Base-by-base conservation (phyloP, 2,797 vertebrate genomes). In the Merluccius polli region DNA sequence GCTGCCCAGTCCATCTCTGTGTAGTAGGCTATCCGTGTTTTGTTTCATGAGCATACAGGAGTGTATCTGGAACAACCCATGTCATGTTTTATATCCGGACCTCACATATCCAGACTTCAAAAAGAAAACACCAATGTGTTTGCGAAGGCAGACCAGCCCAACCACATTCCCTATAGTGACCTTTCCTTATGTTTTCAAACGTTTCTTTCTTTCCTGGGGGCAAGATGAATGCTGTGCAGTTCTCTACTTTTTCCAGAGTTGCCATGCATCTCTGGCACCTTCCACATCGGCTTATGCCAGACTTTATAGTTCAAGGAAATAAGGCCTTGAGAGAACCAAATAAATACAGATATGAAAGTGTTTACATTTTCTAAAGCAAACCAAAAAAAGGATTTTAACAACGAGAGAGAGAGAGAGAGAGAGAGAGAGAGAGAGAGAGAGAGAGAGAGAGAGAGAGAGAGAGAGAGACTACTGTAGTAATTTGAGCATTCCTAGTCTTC, bases 61-160 rank as follows among this genome's bases (percentile, higher is more conserved):
- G 72, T 63, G 65, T 27, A 52, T 2, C 67, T 59, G 38, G 82
- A 77, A 70, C 68, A 74, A 44, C 38, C 63, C 73, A 73, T 35
- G 79, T 69, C 76, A 33, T 73, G 76, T 79, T 86, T 89, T 90
- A 90, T n/a, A n/a, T n/a, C n/a, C n/a, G n/a, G n/a, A n/a, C 89
- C 88, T 92, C 89, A 85, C 70, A 80, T 52, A 82, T 75, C 75
- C 74, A 67, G 72, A 80, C 36, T 75, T 21, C 29, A 70, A 67
- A 24, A 38, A 8, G 41, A 52, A 11, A 67, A 38, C 13, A n/a
- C 78, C 29, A 18, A 29, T 38, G 59, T 68, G 44, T 75, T n/a
- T 78, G 69, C 72, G 65, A 38, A 77, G 69, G 59, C 73, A 78
- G 52, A 67, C 35, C 44, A 71, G 67, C 67, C 63, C 59, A 24